Evolutionary conservation across 2,888 invertebrate genomes (phyloP).

Genomic region (Troides oblongomaculatus): DNA sequence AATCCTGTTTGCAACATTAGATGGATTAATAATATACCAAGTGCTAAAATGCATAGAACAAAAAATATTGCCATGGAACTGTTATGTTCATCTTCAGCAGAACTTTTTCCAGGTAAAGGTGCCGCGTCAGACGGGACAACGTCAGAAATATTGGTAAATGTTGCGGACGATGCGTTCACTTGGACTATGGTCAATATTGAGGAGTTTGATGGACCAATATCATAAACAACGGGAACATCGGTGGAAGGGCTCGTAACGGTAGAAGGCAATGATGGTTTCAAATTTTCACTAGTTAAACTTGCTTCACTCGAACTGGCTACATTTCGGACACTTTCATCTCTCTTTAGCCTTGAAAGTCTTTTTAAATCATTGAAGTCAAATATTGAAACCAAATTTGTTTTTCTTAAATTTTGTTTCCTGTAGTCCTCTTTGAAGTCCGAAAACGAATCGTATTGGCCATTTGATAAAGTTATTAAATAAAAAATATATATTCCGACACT

Average conservation of each 20-base stretch:
- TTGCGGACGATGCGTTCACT: constrained; percentile 59
- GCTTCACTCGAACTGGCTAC: constrained; percentile 56
- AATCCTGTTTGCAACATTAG: constrained; percentile 96
- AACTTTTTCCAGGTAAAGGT: constrained; percentile 91
- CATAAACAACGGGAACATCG: constrained; percentile 55
- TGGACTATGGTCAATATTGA: constrained; percentile 55
- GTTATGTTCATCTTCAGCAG: constrained; percentile 97
- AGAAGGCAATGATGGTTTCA: constrained; percentile 38
- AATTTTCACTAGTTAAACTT: constrained; percentile 40
- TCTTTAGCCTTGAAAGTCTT: constrained; percentile 57
- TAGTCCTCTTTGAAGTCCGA: constrained; percentile 13
- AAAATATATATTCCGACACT: constrained; percentile 30
- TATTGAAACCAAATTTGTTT: constrained; percentile 1
- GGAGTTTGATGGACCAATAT: constrained; percentile 57
- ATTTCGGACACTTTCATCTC: constrained; percentile 45
- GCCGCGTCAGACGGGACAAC: constrained; percentile 86
- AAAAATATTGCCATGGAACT: constrained; percentile 99
- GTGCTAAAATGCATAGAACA: constrained; percentile 95
- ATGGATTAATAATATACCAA: constrained; percentile 97
- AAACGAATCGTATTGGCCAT: constrained; percentile 14
- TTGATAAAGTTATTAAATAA: constrained; percentile 16
- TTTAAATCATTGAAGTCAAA: constrained; percentile 20
- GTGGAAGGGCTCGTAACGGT: constrained; percentile 46
- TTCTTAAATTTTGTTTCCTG: neutral
- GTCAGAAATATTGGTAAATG: constrained; percentile 60